phyloP scores from a whole-genome alignment of 2,797 vertebrate genomes.

The Phylloscopus collybita region DNA sequence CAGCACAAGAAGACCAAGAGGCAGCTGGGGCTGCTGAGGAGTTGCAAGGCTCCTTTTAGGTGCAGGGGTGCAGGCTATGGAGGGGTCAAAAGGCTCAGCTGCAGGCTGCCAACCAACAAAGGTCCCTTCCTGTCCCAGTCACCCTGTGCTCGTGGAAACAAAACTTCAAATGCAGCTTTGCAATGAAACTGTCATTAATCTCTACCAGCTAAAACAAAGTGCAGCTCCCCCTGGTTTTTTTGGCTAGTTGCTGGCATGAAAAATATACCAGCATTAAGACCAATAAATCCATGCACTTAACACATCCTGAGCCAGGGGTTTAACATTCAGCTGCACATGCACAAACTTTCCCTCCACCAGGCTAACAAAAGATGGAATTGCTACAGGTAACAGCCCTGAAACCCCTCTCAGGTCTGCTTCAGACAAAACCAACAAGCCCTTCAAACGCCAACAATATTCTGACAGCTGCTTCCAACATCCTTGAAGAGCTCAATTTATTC shows the following conservation, averaged over 20 bases:
- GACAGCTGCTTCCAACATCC: neutral
- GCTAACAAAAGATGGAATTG: neutral
- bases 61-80: accelerated
- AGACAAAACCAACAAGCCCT: neutral
- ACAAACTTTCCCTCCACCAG: neutral
- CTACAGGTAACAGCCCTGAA: neutral
- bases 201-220: neutral
- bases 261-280: neutral
- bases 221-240: neutral
- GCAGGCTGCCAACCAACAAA: neutral
- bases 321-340: neutral
- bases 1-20: neutral
- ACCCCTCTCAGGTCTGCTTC: neutral
- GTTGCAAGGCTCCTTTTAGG: neutral
- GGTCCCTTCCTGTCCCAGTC: neutral
- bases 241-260: neutral
- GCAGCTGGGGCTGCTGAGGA: neutral
- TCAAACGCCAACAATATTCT: neutral
- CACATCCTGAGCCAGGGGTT: neutral
- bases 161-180: neutral
- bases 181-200: neutral
- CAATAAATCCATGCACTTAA: neutral
- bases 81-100: neutral
- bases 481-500: neutral
- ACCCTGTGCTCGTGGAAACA: neutral